Conservation (phyloP, 2,888 invertebrate genomes). For the Peribatodes rhomboidaria region DNA sequence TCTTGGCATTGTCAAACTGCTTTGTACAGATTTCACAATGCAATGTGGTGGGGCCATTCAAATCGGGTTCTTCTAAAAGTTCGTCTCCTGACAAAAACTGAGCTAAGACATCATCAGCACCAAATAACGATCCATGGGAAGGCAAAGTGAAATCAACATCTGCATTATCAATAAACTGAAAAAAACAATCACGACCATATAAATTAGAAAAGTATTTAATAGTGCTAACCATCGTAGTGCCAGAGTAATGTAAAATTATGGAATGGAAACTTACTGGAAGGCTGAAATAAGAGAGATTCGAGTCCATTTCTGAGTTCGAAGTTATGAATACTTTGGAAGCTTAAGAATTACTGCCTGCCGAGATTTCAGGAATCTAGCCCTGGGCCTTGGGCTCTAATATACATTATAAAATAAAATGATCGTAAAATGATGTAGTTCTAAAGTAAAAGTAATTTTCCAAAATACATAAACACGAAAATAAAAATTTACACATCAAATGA, state of each 20-base stretch:
- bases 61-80: conserved; percentile 76
- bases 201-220: neutral
- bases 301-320: conserved; percentile 62
- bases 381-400: too few species aligned
- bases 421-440: too few species aligned
- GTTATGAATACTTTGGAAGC: neutral
- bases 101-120: conserved; percentile 74
- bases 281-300: conserved; percentile 73
- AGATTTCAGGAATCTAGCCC: too few species aligned
- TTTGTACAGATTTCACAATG: conserved; percentile 81
- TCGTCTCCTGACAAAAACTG: conserved; percentile 78
- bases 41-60: conserved; percentile 77
- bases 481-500: neutral
- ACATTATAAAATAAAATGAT: too few species aligned
- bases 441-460: neutral
- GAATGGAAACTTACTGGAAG: conserved; percentile 68
- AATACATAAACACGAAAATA: neutral
- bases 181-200: conserved; percentile 21
- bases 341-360: neutral
- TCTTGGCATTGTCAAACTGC: conserved; percentile 80
- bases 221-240: neutral
- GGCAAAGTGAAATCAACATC: conserved; percentile 66
- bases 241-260: neutral
- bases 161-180: conserved; percentile 74
- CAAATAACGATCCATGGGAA: conserved; percentile 63